phyloP scores from a whole-genome alignment of 2,888 invertebrate species.

The Pachycephus smyrnensis region DNA sequence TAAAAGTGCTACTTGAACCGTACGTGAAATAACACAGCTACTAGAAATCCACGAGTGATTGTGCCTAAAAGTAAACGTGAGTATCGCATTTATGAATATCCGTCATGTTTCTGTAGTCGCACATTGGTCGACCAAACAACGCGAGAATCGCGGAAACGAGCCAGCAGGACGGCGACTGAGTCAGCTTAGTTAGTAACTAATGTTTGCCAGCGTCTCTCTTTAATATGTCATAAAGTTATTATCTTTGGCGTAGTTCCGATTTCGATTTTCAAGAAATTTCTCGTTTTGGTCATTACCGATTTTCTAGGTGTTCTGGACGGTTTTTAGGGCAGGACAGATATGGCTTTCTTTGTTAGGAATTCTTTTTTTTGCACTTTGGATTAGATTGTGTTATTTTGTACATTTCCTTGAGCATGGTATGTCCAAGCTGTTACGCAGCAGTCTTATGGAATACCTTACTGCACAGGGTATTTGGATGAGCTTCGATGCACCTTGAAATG shows the following conservation, averaged over 20 bases:
- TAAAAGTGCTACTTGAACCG: slow-evolving; percentile 40
- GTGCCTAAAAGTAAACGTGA: not conserved
- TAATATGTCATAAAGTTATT: not conserved
- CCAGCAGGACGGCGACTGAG: not conserved
- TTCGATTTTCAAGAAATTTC: not conserved
- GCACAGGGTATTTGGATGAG: not conserved
- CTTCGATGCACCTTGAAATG: not conserved
- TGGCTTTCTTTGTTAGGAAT: not conserved
- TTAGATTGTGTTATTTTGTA: not conserved
- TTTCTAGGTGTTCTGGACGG: not conserved
- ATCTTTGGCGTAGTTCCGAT: not conserved
- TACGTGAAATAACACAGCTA: slow-evolving; percentile 51
- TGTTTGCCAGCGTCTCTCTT: not conserved
- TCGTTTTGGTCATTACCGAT: not conserved
- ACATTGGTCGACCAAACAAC: not conserved
- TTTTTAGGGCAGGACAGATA: not conserved
- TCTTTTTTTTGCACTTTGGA: not conserved
- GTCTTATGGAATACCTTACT: not conserved
- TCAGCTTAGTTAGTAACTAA: not conserved
- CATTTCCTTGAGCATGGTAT: not conserved
- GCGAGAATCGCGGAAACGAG: not conserved
- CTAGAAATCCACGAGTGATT: not conserved
- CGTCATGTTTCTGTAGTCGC: not conserved
- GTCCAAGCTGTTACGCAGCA: not conserved
- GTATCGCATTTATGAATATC: not conserved